Evolutionary conservation across 2,797 vertebrate genomes (phyloP).

Genomic region (Vespertilio murinus): DNA sequence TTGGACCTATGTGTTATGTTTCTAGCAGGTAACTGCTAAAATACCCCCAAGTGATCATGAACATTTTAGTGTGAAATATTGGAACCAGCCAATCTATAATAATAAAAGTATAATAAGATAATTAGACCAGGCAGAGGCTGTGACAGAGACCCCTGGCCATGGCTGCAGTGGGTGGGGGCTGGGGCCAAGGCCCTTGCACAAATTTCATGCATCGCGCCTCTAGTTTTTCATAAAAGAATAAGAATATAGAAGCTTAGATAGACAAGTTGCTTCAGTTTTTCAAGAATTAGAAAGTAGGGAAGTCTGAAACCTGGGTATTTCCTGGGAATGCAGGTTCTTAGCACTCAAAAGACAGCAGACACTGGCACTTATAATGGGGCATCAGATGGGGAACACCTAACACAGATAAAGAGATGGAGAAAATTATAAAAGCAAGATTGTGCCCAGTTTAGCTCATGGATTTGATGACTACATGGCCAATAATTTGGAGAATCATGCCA

Average conservation of each 20-base stretch:
- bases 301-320: not conserved
- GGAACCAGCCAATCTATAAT: not conserved
- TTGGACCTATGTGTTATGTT: not conserved
- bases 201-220: no score
- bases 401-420: not conserved
- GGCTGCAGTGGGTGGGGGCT: accelerated
- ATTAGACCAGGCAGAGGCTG: no score
- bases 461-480: not conserved
- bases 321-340: not conserved
- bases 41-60: not conserved
- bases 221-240: not conserved
- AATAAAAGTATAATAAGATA: no score
- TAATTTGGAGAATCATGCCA: not conserved
- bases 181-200: no score
- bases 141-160: no score
- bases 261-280: not conserved
- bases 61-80: conserved; percentile 11
- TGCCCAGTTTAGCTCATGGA: not conserved
- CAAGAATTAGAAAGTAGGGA: not conserved
- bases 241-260: not conserved
- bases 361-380: not conserved
- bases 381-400: not conserved
- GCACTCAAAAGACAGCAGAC: not conserved
- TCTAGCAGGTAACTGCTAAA: not conserved
- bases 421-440: not conserved